phyloP scores from a whole-genome alignment of 2,113 vertebrate species.

The Siniperca chuatsi region DNA sequence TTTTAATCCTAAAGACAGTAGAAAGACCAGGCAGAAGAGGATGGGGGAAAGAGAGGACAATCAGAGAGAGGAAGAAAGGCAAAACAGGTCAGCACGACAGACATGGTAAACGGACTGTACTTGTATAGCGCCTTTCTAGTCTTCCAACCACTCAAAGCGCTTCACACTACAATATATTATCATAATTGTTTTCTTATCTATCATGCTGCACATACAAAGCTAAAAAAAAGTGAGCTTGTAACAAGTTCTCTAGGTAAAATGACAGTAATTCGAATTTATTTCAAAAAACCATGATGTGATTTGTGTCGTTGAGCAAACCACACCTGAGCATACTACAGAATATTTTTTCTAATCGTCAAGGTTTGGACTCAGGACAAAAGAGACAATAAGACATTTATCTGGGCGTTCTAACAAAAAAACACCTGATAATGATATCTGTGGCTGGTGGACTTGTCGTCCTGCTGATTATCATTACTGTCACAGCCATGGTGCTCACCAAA shows the following conservation, averaged over 20 bases:
- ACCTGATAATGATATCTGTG: slow-evolving; percentile 22
- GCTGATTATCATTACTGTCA: slow-evolving; percentile 6
- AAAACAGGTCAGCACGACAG: slow-evolving; percentile 13
- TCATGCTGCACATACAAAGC: not conserved
- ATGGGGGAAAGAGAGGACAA: slow-evolving; percentile 3
- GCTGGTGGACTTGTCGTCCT: slow-evolving; percentile 21
- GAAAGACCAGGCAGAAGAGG: not conserved
- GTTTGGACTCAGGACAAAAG: not conserved
- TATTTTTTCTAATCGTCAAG: not conserved
- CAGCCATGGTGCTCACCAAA: slow-evolving; percentile 14
- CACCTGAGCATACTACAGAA: not conserved
- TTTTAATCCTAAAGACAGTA: not conserved
- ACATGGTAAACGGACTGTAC: not conserved
- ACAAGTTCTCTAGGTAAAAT: not conserved
- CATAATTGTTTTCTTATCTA: not conserved
- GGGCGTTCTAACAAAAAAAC: slow-evolving; percentile 33
- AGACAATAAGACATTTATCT: not conserved
- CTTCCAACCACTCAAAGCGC: too few species aligned
- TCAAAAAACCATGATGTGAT: not conserved
- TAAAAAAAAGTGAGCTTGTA: not conserved
- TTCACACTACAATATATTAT: too few species aligned
- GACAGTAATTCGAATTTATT: not conserved
- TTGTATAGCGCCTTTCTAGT: too few species aligned
- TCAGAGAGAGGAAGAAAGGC: not conserved
- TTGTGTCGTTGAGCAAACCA: not conserved